Evolutionary conservation across 2,113 vertebrate genomes (phyloP).

Genomic region (Limanda limanda): DNA sequence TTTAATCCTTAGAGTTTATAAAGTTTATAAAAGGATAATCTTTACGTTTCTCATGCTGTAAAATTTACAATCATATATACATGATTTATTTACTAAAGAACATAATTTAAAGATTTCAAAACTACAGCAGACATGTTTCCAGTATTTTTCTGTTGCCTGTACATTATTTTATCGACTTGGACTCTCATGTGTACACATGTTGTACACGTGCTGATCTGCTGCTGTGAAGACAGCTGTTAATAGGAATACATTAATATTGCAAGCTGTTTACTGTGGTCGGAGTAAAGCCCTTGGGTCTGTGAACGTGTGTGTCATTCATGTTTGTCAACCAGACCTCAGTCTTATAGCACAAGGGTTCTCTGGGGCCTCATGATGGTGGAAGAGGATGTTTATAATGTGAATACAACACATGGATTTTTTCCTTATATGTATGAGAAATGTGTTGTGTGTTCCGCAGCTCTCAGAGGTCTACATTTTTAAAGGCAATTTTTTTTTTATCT

Average conservation of each 20-base stretch:
- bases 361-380: background rate
- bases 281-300: slow-evolving; percentile 48
- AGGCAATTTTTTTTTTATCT: slow-evolving; percentile 28
- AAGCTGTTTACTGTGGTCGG: slow-evolving; percentile 35
- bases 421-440: background rate
- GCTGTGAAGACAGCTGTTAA: slow-evolving; percentile 26
- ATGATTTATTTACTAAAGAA: background rate
- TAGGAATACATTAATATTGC: slow-evolving; percentile 56
- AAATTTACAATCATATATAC: too few species aligned
- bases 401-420: background rate
- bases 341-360: slow-evolving; percentile 22
- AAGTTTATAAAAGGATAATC: background rate
- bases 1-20: too few species aligned
- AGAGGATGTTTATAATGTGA: too few species aligned
- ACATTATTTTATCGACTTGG: background rate
- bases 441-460: background rate
- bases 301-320: slow-evolving; percentile 53
- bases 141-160: background rate
- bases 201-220: slow-evolving; percentile 4
- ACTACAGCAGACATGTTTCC: background rate
- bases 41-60: background rate
- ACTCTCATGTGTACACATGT: background rate
- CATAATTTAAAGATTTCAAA: slow-evolving; percentile 6
- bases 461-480: slow-evolving; percentile 41
- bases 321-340: slow-evolving; percentile 44